Evolutionary conservation across 92 coral and sea anemone genomes (phyloP), one percentile per base, ranked within the genome.

Genomic region (Ricordea florida): DNA sequence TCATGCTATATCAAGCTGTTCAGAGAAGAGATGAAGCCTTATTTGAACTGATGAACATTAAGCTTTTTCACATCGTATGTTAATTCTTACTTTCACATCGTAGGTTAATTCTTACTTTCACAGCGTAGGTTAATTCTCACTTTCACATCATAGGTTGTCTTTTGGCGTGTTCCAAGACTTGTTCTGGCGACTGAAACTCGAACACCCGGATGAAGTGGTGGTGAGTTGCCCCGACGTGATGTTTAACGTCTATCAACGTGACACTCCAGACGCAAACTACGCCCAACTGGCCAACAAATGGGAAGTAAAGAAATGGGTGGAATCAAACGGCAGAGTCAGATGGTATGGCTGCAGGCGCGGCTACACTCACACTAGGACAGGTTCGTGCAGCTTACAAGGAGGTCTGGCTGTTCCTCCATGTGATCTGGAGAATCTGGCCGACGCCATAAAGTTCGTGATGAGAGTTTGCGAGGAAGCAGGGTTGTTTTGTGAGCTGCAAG

Each of bases 331-430:
- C 17, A 63, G 84, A 82, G 94, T 96, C 27, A 83, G 97, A 58
- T 96, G 99, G 99, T 94, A 88, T 43, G 98, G 98, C 25, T 94
- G 98, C 78, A 80, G 94, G 66, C 97, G 93, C 35, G 97, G 97
- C 2, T 38, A 73, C 25, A 24, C 75, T 11, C 76, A 82, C 63
- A 66, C 66, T 2, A 70, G 60, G n/a, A 57, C 82, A 6, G 28
- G 43, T 0, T 49, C 83, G 10, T 94, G 98, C 43, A 40, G 71
- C 20, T 48, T 83, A 50, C 62, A 57, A 26, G 66, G 66, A 24
- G 96, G 98, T 11, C 24, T 94, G 1, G 97, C 62, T 0, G 97
- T 92, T 4, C 94, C 98, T 1, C 98, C 98, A 0, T 94, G 98
- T 36, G 97, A 94, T 36, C 76, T 91, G 29, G 98, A 93, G 40